Conservation (phyloP, 2,888 invertebrate species). For the Synergus laeviventris region DNA sequence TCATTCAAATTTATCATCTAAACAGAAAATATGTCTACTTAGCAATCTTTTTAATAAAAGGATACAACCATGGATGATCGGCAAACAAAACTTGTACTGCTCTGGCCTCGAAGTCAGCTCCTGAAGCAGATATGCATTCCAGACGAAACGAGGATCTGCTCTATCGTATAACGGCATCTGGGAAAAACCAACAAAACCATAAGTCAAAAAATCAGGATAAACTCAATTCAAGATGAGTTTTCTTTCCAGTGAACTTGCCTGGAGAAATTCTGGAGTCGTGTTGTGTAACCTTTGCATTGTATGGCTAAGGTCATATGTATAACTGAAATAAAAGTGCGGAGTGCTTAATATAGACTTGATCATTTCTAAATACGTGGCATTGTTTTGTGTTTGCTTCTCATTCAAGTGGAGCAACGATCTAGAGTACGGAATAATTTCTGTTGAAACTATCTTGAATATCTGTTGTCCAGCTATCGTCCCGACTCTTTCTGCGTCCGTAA, state of each 20-base stretch:
- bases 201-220: conserved; percentile 22
- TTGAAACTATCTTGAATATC: conserved; percentile 86
- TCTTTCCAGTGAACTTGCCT: conserved; percentile 75
- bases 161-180: conserved; percentile 86
- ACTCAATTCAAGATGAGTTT: neutral
- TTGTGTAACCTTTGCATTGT: conserved; percentile 91
- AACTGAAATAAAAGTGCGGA: conserved; percentile 95
- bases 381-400: conserved; percentile 89
- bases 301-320: conserved; percentile 95
- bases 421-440: conserved; percentile 91
- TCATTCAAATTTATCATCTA: neutral
- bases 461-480: conserved; percentile 89
- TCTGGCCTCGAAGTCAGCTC: conserved; percentile 85
- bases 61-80: conserved; percentile 94
- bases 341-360: conserved; percentile 88
- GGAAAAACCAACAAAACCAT: conserved; percentile 41
- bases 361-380: conserved; percentile 91
- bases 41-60: conserved; percentile 71
- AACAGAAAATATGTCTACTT: conserved; percentile 8
- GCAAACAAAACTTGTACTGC: conserved; percentile 88
- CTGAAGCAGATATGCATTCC: conserved; percentile 91
- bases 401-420: conserved; percentile 90
- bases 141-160: conserved; percentile 93
- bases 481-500: conserved; percentile 88
- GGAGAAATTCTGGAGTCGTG: conserved; percentile 88